Conservation (phyloP, 2,888 invertebrate genomes). For the Pasiphila rectangulata region DNA sequence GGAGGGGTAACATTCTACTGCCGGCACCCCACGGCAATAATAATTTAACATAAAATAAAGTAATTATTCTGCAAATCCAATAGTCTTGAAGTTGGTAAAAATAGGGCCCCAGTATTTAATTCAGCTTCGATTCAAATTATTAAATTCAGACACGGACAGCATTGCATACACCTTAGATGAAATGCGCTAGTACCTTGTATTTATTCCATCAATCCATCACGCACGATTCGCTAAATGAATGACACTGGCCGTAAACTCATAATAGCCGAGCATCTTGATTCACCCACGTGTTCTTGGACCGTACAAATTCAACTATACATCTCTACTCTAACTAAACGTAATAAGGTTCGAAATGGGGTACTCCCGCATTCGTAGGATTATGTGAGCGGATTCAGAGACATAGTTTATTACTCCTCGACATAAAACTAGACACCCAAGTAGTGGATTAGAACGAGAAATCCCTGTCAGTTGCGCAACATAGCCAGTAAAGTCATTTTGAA, state of each 20-base stretch:
- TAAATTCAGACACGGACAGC: slow-evolving; percentile 2
- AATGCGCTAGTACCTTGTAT: slow-evolving; percentile 10
- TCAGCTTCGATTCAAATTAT: no score
- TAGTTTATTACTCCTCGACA: slow-evolving; percentile 68
- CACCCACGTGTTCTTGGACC: slow-evolving; percentile 59
- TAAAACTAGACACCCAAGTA: slow-evolving; percentile 78
- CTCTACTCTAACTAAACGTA: slow-evolving; percentile 26
- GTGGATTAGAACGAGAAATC: slow-evolving; percentile 66
- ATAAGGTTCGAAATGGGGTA: slow-evolving; percentile 43
- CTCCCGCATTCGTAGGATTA: slow-evolving; percentile 19
- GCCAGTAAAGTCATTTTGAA: slow-evolving; percentile 48
- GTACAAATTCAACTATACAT: slow-evolving; percentile 16
- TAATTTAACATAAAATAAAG: no score
- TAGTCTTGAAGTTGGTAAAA: no score
- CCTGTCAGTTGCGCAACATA: slow-evolving; percentile 59
- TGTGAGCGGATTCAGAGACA: slow-evolving; percentile 44
- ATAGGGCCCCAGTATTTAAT: no score
- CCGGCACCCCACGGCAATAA: no score
- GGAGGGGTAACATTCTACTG: no score
- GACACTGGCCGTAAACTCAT: slow-evolving; percentile 65
- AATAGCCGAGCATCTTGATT: slow-evolving; percentile 54
- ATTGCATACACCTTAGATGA: slow-evolving; percentile 1
- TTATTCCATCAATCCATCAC: slow-evolving; percentile 50
- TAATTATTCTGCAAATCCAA: no score
- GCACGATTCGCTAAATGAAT: slow-evolving; percentile 70